Evolutionary conservation across 2,888 invertebrate genomes (phyloP).

Genomic region (Hydropsyche betteni): DNA sequence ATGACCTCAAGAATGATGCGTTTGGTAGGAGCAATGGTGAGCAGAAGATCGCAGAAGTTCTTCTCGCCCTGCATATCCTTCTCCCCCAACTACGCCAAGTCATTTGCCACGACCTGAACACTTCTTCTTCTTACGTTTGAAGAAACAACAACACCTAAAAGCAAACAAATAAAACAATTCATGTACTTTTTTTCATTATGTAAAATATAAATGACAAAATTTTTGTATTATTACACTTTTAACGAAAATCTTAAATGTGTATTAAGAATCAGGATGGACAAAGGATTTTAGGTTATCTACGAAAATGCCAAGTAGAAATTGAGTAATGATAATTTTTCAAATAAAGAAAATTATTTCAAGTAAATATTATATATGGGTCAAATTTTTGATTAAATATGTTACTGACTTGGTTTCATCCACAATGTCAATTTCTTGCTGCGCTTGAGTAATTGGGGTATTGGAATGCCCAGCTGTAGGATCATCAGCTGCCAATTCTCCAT

Average conservation of each 20-base stretch:
- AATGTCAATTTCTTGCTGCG: conserved; percentile 91
- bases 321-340: neutral
- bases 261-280: no score
- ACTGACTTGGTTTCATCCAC: conserved; percentile 98
- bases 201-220: neutral
- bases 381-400: conserved; percentile 47
- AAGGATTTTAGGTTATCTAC: neutral
- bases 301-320: neutral
- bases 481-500: conserved; percentile 93
- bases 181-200: conserved; percentile 22
- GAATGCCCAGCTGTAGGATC: conserved; percentile 97
- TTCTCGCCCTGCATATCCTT: conserved; percentile 40
- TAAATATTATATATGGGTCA: no score
- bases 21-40: conserved; percentile 36
- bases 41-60: conserved; percentile 39
- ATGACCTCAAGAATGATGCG: conserved; percentile 39
- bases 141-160: conserved; percentile 98
- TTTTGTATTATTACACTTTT: conserved; percentile 10
- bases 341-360: no score
- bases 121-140: conserved; percentile 99
- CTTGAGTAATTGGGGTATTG: conserved; percentile 95
- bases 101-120: conserved; percentile 85
- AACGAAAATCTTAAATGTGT: neutral
- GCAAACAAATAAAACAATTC: conserved; percentile 59
- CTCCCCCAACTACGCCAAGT: conserved; percentile 71